Evolutionary conservation across 2,113 vertebrate species (phyloP), one percentile per base, ranked within the genome.

Genomic region (Gavialis gangeticus): DNA sequence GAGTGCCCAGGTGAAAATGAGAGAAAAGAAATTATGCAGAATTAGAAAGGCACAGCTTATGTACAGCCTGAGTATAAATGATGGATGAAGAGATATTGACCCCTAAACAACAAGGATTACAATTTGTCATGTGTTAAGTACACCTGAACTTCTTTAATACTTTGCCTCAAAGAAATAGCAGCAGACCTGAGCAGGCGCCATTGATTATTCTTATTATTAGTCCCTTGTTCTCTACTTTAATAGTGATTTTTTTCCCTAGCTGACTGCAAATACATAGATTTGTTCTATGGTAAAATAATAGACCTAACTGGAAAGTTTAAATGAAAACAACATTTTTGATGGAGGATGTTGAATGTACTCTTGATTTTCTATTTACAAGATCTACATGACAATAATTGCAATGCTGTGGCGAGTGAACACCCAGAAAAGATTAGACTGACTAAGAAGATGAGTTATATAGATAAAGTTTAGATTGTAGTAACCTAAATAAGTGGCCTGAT

Each of bases 241-340:
- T 82, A 88, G 14, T 79, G 5, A 3, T 3, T 0, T 79, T 75
- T 87, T 67, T n/a, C 10, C n/a, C 3, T 54, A 34, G n/a, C 0
- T 82, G 2, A 15, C 82, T 87, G 91, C 6, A 91, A 84, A 85
- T n/a, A 77, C 34, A 71, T 24, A 37, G 30, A 71, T 24, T 71
- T 71, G 34, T 21, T 34, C 34, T 71, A 21, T 71, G 19, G 30
- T 34, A 34, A 11, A 34, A 21, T 24, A 37, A 34, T 22, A 37
- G 12, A 37, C 19, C 67, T 37, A 34, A 6, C 30, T 71, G 67
- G 34, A 71, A 71, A 30, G 21, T 12, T 21, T 69, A 17, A 69
- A 30, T 69, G 1, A 13, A 92, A 78, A 80, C 0, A 77, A 58
- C 19, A 13, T 81, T 59, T 87, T 79, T 87, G 4, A 60, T 30